These are phyloP conservation scores for Noctilio leporinus DNA, from an alignment of 2,113 vertebrate species.

Conservation along the genomic window DNA sequence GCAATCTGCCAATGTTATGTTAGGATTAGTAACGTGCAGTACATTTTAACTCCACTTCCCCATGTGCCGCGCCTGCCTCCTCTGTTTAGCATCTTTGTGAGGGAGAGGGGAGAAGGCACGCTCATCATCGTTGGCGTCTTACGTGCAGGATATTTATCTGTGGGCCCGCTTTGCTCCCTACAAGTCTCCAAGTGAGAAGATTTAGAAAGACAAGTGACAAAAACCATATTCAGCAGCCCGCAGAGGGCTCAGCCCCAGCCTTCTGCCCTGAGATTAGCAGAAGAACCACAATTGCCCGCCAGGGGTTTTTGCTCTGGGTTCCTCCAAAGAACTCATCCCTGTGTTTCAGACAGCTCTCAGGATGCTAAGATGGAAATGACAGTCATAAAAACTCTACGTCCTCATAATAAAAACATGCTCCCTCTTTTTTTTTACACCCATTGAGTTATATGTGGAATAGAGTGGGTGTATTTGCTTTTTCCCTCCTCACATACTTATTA, in stretches of 20 bases:
- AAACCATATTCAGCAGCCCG: neutral
- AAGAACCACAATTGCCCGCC: neutral
- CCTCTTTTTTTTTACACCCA: neutral
- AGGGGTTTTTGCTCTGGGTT: neutral
- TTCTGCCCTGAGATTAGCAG: neutral
- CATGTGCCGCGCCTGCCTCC: conserved; percentile 36
- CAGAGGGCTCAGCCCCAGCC: conserved; percentile 42
- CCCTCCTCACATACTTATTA: conserved; percentile 4
- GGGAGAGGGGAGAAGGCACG: conserved; percentile 51
- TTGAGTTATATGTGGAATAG: neutral
- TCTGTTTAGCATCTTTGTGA: conserved; percentile 62
- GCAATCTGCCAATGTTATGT: conserved; percentile 69
- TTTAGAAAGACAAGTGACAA: conserved; percentile 48
- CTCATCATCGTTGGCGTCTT: conserved; percentile 32
- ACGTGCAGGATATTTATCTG: conserved; percentile 23
- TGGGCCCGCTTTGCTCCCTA: neutral
- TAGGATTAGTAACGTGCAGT: conserved; percentile 67
- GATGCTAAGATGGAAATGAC: conserved; percentile 6
- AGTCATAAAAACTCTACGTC: conserved; percentile 1
- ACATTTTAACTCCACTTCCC: conserved; percentile 64
- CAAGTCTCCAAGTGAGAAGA: conserved; percentile 14
- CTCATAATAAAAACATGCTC: neutral
- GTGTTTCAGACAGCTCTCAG: neutral
- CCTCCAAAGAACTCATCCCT: neutral
- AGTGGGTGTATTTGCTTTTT: conserved; percentile 8